These are phyloP conservation scores for Oriolus oriolus DNA, from an alignment of 2,113 vertebrate genomes.

Conservation along the genomic window DNA sequence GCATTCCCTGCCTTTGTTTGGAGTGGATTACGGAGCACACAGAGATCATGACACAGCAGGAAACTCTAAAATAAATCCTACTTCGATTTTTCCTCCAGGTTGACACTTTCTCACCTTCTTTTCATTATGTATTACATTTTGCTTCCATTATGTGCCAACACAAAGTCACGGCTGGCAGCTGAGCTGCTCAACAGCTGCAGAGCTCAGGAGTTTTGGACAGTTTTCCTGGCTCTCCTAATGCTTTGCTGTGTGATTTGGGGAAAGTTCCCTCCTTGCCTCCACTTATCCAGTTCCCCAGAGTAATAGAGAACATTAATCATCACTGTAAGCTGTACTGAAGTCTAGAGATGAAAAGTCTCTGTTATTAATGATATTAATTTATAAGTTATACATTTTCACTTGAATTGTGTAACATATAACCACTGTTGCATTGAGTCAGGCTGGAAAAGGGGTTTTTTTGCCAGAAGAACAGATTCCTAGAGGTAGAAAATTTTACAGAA, in stretches of 20 bases:
- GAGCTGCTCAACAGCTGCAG: background rate
- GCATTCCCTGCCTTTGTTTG: background rate
- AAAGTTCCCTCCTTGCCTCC: background rate
- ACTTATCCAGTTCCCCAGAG: background rate
- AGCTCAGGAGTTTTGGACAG: background rate
- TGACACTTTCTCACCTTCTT: background rate
- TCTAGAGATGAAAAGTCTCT: constrained; percentile 20
- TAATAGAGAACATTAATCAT: constrained; percentile 1
- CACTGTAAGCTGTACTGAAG: background rate
- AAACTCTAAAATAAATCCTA: background rate
- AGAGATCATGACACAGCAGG: background rate
- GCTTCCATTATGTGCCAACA: background rate
- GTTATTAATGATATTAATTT: constrained; percentile 1
- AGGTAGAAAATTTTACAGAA: background rate
- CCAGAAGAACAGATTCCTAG: background rate
- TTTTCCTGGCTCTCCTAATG: background rate
- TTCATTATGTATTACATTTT: background rate
- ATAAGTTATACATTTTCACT: background rate
- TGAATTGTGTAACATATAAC: background rate
- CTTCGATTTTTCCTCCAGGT: background rate
- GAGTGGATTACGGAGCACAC: background rate
- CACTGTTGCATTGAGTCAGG: background rate
- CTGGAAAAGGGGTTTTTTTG: background rate
- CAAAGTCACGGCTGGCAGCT: background rate
- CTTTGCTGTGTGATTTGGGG: background rate